Percentiles rank a stretch among this genome's conserved stretches.
These are phyloP conservation scores for Himantopus leucocephalus DNA, from an alignment of 2,113 vertebrate genomes.

Conservation along the genomic window DNA sequence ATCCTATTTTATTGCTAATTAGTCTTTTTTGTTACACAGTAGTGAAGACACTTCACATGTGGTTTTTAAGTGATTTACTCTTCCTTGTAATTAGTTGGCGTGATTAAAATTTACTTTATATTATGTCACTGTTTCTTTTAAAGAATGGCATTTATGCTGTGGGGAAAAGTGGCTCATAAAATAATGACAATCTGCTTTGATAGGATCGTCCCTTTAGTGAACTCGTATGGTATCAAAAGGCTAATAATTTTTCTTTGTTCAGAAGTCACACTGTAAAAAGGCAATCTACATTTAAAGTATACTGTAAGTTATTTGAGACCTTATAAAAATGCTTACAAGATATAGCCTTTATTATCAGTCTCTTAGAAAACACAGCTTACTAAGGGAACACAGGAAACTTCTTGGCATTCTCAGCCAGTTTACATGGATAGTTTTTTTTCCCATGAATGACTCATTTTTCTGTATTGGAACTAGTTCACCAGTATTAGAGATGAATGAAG, in stretches of 20 bases:
- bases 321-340: neutral
- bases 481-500: neutral
- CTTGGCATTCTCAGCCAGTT: neutral
- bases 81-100: neutral
- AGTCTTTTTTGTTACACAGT: neutral
- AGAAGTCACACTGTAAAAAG: neutral
- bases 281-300: neutral
- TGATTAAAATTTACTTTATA: neutral
- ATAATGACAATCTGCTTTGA: neutral
- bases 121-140: neutral
- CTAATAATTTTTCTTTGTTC: neutral
- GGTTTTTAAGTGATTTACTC: neutral
- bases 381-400: neutral
- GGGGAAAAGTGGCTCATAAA: neutral
- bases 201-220: neutral
- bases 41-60: neutral
- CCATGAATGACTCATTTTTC: neutral
- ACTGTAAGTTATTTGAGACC: neutral
- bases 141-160: neutral
- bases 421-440: neutral
- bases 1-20: neutral
- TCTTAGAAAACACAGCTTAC: neutral
- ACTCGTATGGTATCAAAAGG: neutral
- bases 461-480: neutral
- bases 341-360: neutral